These are phyloP conservation scores for Dascyllus trimaculatus DNA, from an alignment of 2,113 vertebrate genomes.

Conservation along the genomic window DNA sequence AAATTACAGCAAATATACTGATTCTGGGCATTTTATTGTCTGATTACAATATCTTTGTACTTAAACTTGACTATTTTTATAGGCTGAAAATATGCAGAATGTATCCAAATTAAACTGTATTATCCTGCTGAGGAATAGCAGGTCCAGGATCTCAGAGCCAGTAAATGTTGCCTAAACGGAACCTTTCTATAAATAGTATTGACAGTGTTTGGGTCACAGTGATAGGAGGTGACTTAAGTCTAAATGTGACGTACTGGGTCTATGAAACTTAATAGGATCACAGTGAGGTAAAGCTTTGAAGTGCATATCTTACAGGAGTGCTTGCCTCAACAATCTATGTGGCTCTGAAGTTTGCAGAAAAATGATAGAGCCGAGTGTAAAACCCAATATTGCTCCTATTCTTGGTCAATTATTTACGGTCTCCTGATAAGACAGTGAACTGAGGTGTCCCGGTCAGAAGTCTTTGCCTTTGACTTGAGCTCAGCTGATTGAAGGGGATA, in stretches of 20 bases:
- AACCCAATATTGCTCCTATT: slow-evolving; percentile 16
- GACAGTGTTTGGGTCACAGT: slow-evolving; percentile 4
- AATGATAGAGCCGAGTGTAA: slow-evolving; percentile 25
- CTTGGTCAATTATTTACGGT: slow-evolving; percentile 46
- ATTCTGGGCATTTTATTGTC: neutral
- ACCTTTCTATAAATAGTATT: slow-evolving; percentile 13
- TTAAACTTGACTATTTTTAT: neutral
- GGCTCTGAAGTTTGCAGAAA: neutral
- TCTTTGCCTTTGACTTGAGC: neutral
- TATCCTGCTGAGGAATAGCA: neutral
- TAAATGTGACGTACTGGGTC: neutral
- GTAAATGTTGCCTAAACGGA: neutral
- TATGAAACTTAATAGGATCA: slow-evolving; percentile 17
- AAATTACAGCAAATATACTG: neutral
- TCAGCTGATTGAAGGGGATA: slow-evolving; percentile 6
- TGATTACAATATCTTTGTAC: no score
- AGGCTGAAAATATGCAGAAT: neutral
- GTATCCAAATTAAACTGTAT: neutral
- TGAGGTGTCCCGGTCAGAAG: slow-evolving; percentile 9
- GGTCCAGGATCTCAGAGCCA: neutral
- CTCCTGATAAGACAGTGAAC: slow-evolving; percentile 28
- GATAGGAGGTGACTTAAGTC: slow-evolving; percentile 8
- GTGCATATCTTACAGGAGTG: neutral
- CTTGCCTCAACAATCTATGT: slow-evolving; percentile 15
- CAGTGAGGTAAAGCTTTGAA: neutral